Evolutionary conservation across 2,797 vertebrate species (phyloP), one percentile per base, ranked within the genome.

Genomic region (Triplophysa yarkandensis): DNA sequence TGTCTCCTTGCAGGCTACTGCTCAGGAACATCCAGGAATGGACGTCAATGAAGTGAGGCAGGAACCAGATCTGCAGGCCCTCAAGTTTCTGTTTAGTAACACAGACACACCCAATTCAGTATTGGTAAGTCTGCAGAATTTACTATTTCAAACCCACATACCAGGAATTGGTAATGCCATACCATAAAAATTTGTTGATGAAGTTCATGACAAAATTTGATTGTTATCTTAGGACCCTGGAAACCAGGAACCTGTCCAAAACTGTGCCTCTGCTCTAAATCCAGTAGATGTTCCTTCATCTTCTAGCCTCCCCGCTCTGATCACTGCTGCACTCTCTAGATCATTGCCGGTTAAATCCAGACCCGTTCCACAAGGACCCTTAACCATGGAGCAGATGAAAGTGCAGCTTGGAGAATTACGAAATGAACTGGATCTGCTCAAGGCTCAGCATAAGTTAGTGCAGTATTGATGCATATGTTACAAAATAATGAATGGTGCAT

Each of bases 401-500:
- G 88, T 86, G 1, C 95, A 98, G 85, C 90, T 99, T 81, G 91
- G 87, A 19, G 94, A 95, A 74, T 91, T 99, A 79, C 93, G 91
- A 87, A 92, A 87, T 68, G 94, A 96, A 82, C 92, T 99, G 52
- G 93, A 98, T 84, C 92, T 90, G 58, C 96, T 99, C 93, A 98
- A 96, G 91, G 93, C 89, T 84, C 97, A 98, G 86, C 98, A 99
- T 84, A 99, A 98, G 98, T 99, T 86, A 48, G 32, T 74, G 50
- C 54, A 58, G 61, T 39, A 0, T 0, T 81, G n/a, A 11, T 67
- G 19, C 16, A 23, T 71, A 25, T 55, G 0, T 6, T 8, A 80
- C 83, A 39, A 9, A 48, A 61, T 19, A 1, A 48, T 8, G 25
- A 10, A 43, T 10, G 11, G 77, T 21, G 4, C 21, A 50, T 9